Percentiles rank a stretch among this genome's conserved stretches.
phyloP scores from a whole-genome alignment of 2,113 vertebrate species.

The Eulemur macaco region DNA sequence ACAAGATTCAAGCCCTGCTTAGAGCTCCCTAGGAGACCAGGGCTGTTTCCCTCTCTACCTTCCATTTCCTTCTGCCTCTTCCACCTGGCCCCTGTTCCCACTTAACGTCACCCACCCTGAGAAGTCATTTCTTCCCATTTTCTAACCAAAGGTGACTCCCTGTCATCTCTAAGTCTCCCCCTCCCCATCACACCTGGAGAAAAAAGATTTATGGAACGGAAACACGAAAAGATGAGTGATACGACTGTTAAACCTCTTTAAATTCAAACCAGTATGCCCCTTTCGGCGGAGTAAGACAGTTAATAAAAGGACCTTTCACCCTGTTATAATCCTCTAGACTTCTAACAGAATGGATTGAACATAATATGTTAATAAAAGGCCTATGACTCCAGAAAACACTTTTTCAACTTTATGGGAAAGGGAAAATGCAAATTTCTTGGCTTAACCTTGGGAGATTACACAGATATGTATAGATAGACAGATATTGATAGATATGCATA shows the following conservation, averaged over 20 bases:
- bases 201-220: not conserved
- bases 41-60: not conserved
- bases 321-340: not conserved
- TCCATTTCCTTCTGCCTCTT: not conserved
- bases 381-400: constrained; percentile 2
- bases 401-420: constrained; percentile 14
- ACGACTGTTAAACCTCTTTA: not conserved
- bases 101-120: not conserved
- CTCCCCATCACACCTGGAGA: not conserved
- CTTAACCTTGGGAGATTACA: not conserved
- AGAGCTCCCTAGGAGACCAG: not conserved
- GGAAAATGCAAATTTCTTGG: not conserved
- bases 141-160: not conserved
- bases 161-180: not conserved
- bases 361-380: not conserved
- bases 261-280: not conserved
- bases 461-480: too few species aligned
- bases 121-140: not conserved
- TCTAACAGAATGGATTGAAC: not conserved
- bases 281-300: not conserved
- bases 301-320: not conserved
- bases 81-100: not conserved
- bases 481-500: not conserved
- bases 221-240: not conserved
- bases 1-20: not conserved